phyloP scores from a whole-genome alignment of 2,113 vertebrate genomes.

The Piprites chloris region DNA sequence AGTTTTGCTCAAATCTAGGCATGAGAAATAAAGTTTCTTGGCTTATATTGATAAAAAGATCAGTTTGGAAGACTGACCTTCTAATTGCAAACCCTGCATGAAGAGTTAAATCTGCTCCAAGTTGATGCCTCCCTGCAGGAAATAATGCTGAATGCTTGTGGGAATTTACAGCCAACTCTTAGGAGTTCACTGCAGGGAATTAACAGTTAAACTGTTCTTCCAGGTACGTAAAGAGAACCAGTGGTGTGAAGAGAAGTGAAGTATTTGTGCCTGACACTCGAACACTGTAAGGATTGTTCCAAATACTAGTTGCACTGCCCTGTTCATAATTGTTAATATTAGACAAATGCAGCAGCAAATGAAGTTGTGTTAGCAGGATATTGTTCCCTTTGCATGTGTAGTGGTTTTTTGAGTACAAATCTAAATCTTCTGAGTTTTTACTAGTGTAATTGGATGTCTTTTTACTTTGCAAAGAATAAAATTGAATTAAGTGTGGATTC shows the following conservation, averaged over 20 bases:
- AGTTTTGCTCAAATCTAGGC: neutral
- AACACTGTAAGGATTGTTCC: conserved; percentile 87
- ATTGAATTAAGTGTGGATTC: conserved; percentile 68
- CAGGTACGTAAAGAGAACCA: conserved; percentile 99
- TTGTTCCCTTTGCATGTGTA: conserved; percentile 82
- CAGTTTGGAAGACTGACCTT: neutral
- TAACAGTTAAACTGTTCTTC: neutral
- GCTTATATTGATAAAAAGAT: neutral
- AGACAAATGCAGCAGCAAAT: conserved; percentile 84
- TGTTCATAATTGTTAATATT: conserved; percentile 99
- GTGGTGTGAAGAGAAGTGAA: conserved; percentile 99
- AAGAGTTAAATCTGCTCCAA: neutral
- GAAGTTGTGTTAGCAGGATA: conserved; percentile 82
- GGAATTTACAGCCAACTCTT: neutral
- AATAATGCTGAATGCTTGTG: neutral
- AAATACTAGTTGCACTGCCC: conserved; percentile 95
- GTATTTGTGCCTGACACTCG: conserved; percentile 74
- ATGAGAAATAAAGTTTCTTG: neutral
- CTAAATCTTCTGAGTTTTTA: conserved; percentile 68
- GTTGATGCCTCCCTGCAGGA: neutral
- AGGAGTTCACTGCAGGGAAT: neutral
- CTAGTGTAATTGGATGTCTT: conserved; percentile 72
- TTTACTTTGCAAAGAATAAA: conserved; percentile 77
- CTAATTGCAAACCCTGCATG: neutral
- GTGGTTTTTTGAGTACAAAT: conserved; percentile 67